Evolutionary conservation across 2,888 invertebrate species (phyloP), one percentile per base, ranked within the genome.

Genomic region (Diogma glabrata): DNA sequence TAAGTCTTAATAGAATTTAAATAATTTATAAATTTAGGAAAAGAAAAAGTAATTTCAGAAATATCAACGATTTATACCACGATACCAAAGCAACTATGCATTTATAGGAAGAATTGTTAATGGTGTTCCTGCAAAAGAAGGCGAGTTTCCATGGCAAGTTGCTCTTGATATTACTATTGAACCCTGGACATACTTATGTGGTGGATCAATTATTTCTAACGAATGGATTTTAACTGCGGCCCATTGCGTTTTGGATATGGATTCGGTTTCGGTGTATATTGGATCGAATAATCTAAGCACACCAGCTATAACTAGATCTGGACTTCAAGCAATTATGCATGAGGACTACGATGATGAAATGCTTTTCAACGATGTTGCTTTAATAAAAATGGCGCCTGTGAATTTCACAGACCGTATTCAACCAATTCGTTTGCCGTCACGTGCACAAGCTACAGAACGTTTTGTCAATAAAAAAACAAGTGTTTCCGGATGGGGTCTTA

Each of bases 151-250:
- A 22, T 22, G 43, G 43, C 43, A 43, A n/a, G 22, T 43, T 4
- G n/a, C 20, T 3, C 14, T 43, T 3, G 14, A 22, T 43, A 23
- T 14, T 7, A 43, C 43, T 7, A 43, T 22, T 22, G n/a, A n/a
- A n/a, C n/a, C n/a, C n/a, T n/a, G n/a, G n/a, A n/a, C n/a, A n/a
- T n/a, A n/a, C n/a, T 14, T 23, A n/a, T 43, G 43, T 6, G 43
- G 43, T 4, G 43, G 43, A 14, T 43, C 22, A 3, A 12, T 43
- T 4, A 22, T 43, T 14, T 43, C 43, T 20, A 5, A 20, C 22
- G 22, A 43, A 22, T 43, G 43, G 22, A 22, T 43, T 22, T 43
- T 43, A 22, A 43, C 43, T 14, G 43, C 43, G 5, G 43, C 43
- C 8, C 43, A 43, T 14, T 43, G 43, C 23, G 43, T 43, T 20